These are phyloP conservation scores for Drosophila jambulina DNA, from an alignment of 1,140 invertebrate species.

Conservation along the genomic window DNA sequence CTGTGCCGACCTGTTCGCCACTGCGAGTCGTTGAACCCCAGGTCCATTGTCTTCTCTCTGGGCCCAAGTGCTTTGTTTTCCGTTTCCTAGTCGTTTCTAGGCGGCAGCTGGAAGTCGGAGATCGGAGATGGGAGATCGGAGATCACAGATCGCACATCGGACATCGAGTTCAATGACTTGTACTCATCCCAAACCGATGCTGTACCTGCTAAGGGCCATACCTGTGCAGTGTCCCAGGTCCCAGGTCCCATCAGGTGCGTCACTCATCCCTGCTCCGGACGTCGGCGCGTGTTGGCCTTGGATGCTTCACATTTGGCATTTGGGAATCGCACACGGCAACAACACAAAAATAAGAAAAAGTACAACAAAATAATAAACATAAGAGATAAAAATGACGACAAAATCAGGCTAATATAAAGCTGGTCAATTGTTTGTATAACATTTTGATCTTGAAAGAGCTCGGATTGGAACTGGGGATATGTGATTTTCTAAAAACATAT, in stretches of 20 bases:
- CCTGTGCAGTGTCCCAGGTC: background rate
- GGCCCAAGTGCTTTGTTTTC: constrained; percentile 46
- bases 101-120: constrained; percentile 14
- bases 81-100: constrained; percentile 64
- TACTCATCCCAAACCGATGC: background rate
- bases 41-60: constrained; percentile 29
- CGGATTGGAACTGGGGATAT: background rate
- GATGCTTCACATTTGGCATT: constrained; percentile 67
- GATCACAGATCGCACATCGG: background rate
- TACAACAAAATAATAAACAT: background rate
- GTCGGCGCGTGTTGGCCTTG: constrained; percentile 55
- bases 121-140: background rate
- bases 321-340: constrained; percentile 12
- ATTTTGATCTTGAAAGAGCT: background rate
- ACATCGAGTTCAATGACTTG: constrained; percentile 1
- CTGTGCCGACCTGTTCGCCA: constrained; percentile 9
- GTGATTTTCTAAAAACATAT: background rate
- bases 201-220: constrained; percentile 26
- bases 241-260: constrained; percentile 15
- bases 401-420: constrained; percentile 1
- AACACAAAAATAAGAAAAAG: background rate
- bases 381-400: background rate
- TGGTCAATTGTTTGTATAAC: background rate
- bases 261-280: constrained; percentile 15
- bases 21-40: constrained; percentile 49